Conservation (phyloP, 2,888 invertebrate genomes). For the Spisula solida region DNA sequence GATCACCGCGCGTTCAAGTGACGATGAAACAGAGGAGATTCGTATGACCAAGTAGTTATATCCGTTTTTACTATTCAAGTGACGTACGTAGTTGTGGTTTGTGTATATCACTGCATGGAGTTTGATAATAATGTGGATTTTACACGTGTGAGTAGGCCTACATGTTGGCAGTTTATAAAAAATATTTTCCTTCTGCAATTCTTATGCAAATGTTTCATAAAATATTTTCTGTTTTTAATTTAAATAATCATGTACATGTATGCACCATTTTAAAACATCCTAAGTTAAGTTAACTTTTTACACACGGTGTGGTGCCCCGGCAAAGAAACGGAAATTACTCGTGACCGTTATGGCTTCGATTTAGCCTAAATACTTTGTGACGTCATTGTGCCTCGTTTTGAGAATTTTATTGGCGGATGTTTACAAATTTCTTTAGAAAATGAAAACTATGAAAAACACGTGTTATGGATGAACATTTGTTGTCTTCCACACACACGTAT, state of each 20-base stretch:
- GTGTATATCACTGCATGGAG: not conserved
- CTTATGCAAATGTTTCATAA: not conserved
- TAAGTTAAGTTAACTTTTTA: not conserved
- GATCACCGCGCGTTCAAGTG: not conserved
- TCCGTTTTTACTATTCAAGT: constrained; percentile 7
- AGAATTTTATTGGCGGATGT: not conserved
- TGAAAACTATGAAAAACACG: too few species aligned
- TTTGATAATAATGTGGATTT: not conserved
- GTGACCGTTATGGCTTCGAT: not conserved
- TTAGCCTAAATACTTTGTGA: not conserved
- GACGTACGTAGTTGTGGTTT: not conserved
- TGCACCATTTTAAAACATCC: not conserved
- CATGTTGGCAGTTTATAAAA: not conserved
- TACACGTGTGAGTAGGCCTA: not conserved
- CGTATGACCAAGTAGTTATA: constrained; percentile 10
- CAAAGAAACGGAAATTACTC: not conserved
- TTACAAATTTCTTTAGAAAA: not conserved
- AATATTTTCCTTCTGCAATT: not conserved
- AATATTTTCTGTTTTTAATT: not conserved
- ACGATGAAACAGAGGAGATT: not conserved
- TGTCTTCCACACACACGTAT: too few species aligned
- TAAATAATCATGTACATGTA: too few species aligned
- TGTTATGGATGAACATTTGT: too few species aligned
- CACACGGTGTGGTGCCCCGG: not conserved
- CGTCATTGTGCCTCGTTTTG: not conserved